A percentile compares a stretch with the other conserved stretches of the same genome.
These are phyloP conservation scores for Lymantria dispar DNA, from an alignment of 2,888 invertebrate species.

Conservation along the genomic window DNA sequence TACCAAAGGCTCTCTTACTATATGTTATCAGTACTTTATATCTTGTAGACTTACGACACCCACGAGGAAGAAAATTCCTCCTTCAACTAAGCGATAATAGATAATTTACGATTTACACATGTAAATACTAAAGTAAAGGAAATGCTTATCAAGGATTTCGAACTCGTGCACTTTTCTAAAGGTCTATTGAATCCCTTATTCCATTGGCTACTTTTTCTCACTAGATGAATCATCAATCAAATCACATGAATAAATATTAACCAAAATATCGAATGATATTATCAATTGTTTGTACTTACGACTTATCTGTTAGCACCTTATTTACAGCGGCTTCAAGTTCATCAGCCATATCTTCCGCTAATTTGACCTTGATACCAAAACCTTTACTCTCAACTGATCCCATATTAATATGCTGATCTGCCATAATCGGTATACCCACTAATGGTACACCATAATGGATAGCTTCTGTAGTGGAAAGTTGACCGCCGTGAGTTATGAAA, in stretches of 20 bases:
- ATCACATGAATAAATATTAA: not conserved
- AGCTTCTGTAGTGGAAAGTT: slow-evolving; percentile 56
- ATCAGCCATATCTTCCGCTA: slow-evolving; percentile 41
- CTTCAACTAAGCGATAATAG: too few relatives aligned
- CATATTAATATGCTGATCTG: slow-evolving; percentile 56
- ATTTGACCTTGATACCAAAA: slow-evolving; percentile 39
- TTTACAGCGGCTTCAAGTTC: slow-evolving; percentile 39
- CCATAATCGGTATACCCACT: slow-evolving; percentile 52
- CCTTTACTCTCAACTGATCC: slow-evolving; percentile 44
- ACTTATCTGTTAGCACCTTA: slow-evolving; percentile 35
- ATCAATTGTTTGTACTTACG: not conserved
- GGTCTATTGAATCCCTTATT: too few relatives aligned
- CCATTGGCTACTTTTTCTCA: too few relatives aligned
- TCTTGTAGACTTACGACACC: too few relatives aligned
- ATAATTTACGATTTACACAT: too few relatives aligned
- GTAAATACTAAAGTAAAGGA: too few relatives aligned
- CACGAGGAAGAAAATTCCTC: too few relatives aligned
- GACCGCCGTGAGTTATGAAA: slow-evolving; percentile 61
- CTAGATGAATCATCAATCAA: too few relatives aligned
- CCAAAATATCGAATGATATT: not conserved
- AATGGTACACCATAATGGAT: slow-evolving; percentile 55
- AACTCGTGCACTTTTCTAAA: too few relatives aligned
- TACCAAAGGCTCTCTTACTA: too few relatives aligned
- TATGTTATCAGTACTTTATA: too few relatives aligned
- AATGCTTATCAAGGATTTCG: too few relatives aligned